Evolutionary conservation across 2,888 invertebrate genomes (phyloP).

Genomic region (Ecdyonurus torrentis): DNA sequence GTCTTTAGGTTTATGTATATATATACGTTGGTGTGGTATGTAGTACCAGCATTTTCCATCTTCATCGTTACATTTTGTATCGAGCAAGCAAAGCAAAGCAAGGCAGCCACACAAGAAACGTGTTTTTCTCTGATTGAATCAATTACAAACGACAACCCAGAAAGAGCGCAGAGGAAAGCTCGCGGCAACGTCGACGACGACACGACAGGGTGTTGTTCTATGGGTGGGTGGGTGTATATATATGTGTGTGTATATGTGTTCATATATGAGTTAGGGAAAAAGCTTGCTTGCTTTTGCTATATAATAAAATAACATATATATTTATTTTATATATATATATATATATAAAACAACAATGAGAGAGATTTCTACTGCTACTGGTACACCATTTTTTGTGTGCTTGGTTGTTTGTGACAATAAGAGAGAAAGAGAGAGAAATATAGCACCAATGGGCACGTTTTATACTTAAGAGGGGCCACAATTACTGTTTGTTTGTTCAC

Average conservation of each 20-base stretch:
- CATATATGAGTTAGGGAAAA: neutral
- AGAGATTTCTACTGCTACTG: no score
- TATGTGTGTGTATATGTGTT: neutral
- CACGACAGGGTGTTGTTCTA: neutral
- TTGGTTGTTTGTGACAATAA: neutral
- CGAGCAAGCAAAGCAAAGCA: neutral
- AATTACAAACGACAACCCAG: neutral
- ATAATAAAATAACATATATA: no score
- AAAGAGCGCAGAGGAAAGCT: neutral
- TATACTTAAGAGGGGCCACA: neutral
- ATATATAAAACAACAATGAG: no score
- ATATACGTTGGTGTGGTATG: neutral
- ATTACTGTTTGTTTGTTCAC: slow-evolving; percentile 1
- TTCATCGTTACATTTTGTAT: neutral
- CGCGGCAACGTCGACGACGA: neutral
- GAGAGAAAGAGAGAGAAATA: neutral
- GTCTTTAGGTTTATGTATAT: neutral
- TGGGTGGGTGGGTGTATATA: neutral
- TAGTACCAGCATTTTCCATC: neutral
- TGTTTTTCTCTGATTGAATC: slow-evolving; percentile 3
- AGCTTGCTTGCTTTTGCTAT: neutral
- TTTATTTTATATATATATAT: no score
- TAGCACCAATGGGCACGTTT: slow-evolving; percentile 2
- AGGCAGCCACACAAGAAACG: slow-evolving; percentile 1
- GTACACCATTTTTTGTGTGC: no score